Evolutionary conservation across 2,888 invertebrate species (phyloP).

Genomic region (Troilus luridus): DNA sequence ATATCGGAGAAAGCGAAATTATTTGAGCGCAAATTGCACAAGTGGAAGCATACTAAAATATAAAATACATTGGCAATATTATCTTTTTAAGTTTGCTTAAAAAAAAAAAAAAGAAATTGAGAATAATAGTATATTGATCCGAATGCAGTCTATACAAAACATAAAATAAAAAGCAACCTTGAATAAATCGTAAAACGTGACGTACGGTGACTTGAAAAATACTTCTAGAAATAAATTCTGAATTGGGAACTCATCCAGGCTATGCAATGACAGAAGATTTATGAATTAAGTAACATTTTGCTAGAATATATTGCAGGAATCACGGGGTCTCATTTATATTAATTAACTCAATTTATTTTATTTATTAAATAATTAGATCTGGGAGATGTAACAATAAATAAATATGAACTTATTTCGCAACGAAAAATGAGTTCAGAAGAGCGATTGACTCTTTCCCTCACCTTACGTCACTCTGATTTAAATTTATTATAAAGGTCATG

Average conservation of each 20-base stretch:
- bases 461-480: constrained; percentile 3
- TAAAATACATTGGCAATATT: too few species aligned
- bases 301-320: background rate
- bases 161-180: background rate
- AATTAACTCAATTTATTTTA: too few species aligned
- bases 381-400: too few species aligned
- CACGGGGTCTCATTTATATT: background rate
- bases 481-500: constrained; percentile 3
- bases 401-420: background rate
- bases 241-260: constrained; percentile 2
- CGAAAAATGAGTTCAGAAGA: background rate
- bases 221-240: constrained; percentile 15
- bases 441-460: background rate
- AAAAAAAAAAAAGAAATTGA: background rate
- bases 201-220: background rate
- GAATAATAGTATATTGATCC: background rate
- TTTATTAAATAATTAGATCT: too few species aligned
- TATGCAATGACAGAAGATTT: background rate
- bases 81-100: too few species aligned
- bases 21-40: too few species aligned
- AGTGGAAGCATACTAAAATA: too few species aligned
- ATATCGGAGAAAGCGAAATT: too few species aligned
- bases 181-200: background rate
- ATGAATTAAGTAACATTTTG: background rate
- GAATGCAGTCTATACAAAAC: background rate